These are phyloP conservation scores for Chrysolina americana DNA, from an alignment of 2,888 invertebrate genomes.

Conservation along the genomic window DNA sequence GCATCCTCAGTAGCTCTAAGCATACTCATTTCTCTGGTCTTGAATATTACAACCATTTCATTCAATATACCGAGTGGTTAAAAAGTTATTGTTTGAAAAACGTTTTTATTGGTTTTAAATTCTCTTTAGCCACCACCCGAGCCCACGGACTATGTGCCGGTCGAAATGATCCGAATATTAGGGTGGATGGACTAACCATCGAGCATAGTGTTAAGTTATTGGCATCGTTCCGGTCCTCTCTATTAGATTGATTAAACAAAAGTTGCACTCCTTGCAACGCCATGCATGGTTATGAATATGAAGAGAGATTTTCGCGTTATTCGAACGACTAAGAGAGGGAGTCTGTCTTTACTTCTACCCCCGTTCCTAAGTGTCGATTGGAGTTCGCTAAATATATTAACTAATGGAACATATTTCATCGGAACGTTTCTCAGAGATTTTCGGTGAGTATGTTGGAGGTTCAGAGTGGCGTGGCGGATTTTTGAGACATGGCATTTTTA, in stretches of 20 bases:
- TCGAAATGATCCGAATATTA: slow-evolving; percentile 30
- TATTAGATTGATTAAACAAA: slow-evolving; percentile 68
- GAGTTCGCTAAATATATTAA: slow-evolving; percentile 57
- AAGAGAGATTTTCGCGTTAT: slow-evolving; percentile 56
- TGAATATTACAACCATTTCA: too few relatives aligned
- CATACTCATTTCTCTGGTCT: too few relatives aligned
- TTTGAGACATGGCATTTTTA: background rate
- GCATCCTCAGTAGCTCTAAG: too few relatives aligned
- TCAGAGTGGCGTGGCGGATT: background rate
- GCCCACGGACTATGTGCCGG: slow-evolving; percentile 30
- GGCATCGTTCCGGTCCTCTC: slow-evolving; percentile 62
- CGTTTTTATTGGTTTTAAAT: too few relatives aligned
- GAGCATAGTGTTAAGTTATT: slow-evolving; percentile 64
- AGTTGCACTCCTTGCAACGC: slow-evolving; percentile 53
- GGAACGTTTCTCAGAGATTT: slow-evolving; percentile 5
- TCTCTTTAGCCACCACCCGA: too few relatives aligned
- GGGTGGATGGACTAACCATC: slow-evolving; percentile 46
- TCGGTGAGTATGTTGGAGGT: background rate
- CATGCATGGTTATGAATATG: slow-evolving; percentile 62
- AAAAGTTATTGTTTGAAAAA: too few relatives aligned
- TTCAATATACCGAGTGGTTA: too few relatives aligned
- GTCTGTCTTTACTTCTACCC: slow-evolving; percentile 23
- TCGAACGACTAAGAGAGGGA: slow-evolving; percentile 26
- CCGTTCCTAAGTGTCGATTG: slow-evolving; percentile 47
- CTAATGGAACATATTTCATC: slow-evolving; percentile 56